Conservation (phyloP, 35 echinoderm and acorn worm genomes). For the Lytechinus pictus region DNA sequence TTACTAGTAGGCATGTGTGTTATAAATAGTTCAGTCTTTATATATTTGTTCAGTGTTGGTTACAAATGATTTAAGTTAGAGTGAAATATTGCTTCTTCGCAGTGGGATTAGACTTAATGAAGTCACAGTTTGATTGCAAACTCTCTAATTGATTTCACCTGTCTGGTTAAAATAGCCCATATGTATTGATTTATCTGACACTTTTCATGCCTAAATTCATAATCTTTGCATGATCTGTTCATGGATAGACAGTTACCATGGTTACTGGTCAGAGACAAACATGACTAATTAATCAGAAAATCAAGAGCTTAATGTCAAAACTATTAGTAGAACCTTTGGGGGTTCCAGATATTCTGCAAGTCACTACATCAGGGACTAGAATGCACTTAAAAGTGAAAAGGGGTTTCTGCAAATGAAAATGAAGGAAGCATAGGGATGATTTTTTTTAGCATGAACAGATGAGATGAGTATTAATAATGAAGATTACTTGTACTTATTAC, state of each 20-base stretch:
- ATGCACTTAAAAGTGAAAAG: not conserved
- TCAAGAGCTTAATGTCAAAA: conserved; percentile 14
- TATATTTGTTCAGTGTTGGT: not conserved
- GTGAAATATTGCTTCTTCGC: not conserved
- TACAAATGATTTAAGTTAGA: not conserved
- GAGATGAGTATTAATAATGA: not conserved
- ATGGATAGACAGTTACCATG: conserved; percentile 18
- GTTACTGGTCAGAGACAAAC: conserved; percentile 1
- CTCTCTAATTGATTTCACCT: not conserved
- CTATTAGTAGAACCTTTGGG: conserved; percentile 1
- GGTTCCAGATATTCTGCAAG: not conserved
- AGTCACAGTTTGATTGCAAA: not conserved
- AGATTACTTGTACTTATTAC: not conserved
- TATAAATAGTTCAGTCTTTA: not conserved
- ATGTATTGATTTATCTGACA: not conserved
- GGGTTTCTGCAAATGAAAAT: not conserved
- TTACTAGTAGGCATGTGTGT: not conserved
- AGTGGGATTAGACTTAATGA: not conserved
- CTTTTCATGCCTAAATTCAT: not conserved
- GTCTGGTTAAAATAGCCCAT: conserved; percentile 1
- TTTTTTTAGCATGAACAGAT: not conserved
- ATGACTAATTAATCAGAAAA: conserved; percentile 9
- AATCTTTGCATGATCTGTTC: not conserved
- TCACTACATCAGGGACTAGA: not conserved
- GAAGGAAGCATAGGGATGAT: not conserved